A percentile compares a stretch with the other conserved stretches of the same genome.
These are phyloP conservation scores for Ichneumoninae sp. DNA, from an alignment of 2,888 invertebrate species.

Conservation along the genomic window DNA sequence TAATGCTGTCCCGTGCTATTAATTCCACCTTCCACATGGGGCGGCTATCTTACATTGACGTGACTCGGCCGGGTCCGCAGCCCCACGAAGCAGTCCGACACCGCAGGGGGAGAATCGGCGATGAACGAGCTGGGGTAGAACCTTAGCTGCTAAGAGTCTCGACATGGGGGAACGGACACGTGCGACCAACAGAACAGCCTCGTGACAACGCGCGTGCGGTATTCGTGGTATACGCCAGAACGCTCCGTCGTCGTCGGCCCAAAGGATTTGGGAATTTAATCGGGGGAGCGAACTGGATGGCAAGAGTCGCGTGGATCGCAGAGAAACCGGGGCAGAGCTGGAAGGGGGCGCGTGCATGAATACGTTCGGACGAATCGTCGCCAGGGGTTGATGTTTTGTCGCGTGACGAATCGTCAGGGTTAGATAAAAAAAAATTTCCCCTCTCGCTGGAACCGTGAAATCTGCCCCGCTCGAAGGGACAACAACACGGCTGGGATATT, in stretches of 20 bases:
- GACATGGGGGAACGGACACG: conserved; percentile 48
- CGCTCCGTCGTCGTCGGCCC: conserved; percentile 22
- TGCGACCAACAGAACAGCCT: conserved; percentile 50
- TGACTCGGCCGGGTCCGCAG: conserved; percentile 39
- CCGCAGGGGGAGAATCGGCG: conserved; percentile 36
- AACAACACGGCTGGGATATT: conserved; percentile 42
- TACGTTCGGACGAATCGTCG: not conserved
- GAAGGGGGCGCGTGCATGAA: not conserved
- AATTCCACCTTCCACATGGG: conserved; percentile 3
- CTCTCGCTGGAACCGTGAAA: conserved; percentile 38
- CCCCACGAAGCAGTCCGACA: conserved; percentile 5
- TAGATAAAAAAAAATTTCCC: not conserved
- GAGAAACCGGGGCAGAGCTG: conserved; percentile 44
- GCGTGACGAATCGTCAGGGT: conserved; percentile 13
- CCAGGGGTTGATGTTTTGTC: conserved; percentile 42
- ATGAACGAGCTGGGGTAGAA: conserved; percentile 34
- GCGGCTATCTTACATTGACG: conserved; percentile 51
- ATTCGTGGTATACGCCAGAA: conserved; percentile 27
- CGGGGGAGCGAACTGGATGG: conserved; percentile 6
- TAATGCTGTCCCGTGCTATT: conserved; percentile 10
- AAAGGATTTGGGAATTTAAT: conserved; percentile 55
- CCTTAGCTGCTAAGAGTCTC: conserved; percentile 14
- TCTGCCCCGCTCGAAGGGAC: conserved; percentile 34
- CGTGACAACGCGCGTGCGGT: conserved; percentile 60
- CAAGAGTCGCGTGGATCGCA: conserved; percentile 31